Evolutionary conservation across 92 coral and sea anemone genomes (phyloP).

Genomic region (Palythoa grandis): DNA sequence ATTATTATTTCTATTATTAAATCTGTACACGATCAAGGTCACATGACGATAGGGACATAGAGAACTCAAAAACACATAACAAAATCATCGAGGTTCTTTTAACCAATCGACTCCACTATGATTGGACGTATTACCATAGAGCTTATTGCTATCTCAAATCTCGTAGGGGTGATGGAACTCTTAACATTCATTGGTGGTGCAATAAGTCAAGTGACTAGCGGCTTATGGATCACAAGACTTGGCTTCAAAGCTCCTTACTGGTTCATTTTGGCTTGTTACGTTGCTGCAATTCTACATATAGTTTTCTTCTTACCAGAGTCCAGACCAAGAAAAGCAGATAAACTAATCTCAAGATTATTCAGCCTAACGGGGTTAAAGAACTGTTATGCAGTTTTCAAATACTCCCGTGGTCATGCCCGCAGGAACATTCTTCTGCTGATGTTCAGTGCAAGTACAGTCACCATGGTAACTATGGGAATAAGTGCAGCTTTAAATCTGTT

Average conservation of each 20-base stretch:
- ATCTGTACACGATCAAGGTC: too few relatives aligned
- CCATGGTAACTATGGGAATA: conserved; percentile 38
- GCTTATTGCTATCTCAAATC: background rate
- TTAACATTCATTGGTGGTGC: conserved; percentile 77
- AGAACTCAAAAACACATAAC: too few relatives aligned
- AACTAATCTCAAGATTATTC: conserved; percentile 51
- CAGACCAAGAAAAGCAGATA: conserved; percentile 32
- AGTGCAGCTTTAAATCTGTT: conserved; percentile 54
- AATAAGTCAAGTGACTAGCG: conserved; percentile 76
- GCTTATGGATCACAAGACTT: conserved; percentile 64
- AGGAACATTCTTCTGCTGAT: conserved; percentile 63
- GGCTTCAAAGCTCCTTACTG: conserved; percentile 72
- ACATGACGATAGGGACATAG: too few relatives aligned
- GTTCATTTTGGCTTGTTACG: conserved; percentile 56
- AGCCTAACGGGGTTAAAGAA: conserved; percentile 64
- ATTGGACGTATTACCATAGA: too few relatives aligned
- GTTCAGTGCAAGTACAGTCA: conserved; percentile 20
- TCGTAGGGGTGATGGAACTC: conserved; percentile 68
- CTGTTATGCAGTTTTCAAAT: conserved; percentile 47
- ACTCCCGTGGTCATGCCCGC: conserved; percentile 39
- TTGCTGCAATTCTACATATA: conserved; percentile 56
- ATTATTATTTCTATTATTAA: too few relatives aligned
- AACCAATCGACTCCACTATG: too few relatives aligned
- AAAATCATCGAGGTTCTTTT: too few relatives aligned
- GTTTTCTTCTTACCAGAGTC: conserved; percentile 84